phyloP scores from a whole-genome alignment of 1,140 invertebrate species.

The Polypedilum vanderplanki region DNA sequence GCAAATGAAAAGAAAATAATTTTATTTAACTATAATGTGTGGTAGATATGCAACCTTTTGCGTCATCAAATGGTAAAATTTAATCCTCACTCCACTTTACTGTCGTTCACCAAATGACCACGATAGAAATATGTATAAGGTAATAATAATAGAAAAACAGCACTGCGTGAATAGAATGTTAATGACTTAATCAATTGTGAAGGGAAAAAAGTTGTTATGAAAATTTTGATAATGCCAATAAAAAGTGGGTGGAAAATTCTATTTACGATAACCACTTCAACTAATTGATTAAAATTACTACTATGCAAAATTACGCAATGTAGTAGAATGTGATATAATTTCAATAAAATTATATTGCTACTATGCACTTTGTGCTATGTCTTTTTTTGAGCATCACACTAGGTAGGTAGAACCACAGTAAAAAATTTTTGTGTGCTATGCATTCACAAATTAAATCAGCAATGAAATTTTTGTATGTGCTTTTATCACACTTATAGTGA shows the following conservation, averaged over 20 bases:
- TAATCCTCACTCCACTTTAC: no score
- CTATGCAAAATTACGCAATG: constrained; percentile 7
- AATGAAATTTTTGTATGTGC: no score
- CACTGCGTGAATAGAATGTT: constrained; percentile 6
- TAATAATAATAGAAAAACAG: not conserved
- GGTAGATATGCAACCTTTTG: no score
- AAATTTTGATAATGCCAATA: constrained; percentile 21
- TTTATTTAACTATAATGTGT: no score
- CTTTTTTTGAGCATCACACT: not conserved
- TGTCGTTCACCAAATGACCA: no score
- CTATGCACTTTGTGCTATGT: not conserved
- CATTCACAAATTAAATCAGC: no score
- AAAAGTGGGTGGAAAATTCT: not conserved
- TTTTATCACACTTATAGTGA: no score
- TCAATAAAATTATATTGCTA: constrained; percentile 5
- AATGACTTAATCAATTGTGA: constrained; percentile 23
- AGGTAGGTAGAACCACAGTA: no score
- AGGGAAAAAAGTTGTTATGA: constrained; percentile 11
- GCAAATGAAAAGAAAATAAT: no score
- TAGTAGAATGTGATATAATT: constrained; percentile 7
- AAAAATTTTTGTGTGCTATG: no score
- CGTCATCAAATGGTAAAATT: no score
- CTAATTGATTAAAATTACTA: constrained; percentile 26
- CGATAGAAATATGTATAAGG: no score
- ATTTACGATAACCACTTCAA: not conserved